These are phyloP conservation scores for Aramus guarauna DNA, from an alignment of 2,113 vertebrate species.

Conservation along the genomic window DNA sequence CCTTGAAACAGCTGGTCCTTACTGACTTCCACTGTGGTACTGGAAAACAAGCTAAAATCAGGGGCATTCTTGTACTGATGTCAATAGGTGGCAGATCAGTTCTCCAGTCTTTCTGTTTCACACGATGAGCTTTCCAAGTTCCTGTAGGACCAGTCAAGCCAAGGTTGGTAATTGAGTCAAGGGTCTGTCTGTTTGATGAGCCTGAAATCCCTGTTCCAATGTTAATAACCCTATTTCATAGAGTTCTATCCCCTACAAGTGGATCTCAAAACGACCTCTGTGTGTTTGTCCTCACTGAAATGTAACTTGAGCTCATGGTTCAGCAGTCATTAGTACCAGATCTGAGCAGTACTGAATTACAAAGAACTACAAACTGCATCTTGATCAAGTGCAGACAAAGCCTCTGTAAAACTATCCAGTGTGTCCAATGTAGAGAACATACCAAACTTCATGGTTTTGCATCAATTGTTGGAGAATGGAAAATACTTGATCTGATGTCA, in stretches of 20 bases:
- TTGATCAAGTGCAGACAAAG: constrained; percentile 26
- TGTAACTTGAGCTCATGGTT: neutral
- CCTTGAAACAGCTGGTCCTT: neutral
- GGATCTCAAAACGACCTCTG: neutral
- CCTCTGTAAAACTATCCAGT: neutral
- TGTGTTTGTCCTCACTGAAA: neutral
- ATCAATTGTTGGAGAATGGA: neutral
- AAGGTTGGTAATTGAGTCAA: neutral
- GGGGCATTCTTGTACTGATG: neutral
- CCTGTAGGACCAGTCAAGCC: neutral
- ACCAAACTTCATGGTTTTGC: neutral
- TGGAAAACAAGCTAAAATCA: neutral
- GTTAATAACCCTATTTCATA: neutral
- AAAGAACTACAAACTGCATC: constrained; percentile 9
- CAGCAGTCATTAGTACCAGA: neutral
- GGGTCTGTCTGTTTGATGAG: neutral
- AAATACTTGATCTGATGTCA: neutral
- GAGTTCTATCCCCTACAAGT: neutral
- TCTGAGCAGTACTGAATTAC: neutral
- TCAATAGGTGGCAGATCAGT: neutral
- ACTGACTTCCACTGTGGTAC: neutral
- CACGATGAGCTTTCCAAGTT: neutral
- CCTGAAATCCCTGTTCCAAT: neutral
- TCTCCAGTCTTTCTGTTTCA: neutral
- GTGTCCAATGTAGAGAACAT: neutral